These are phyloP conservation scores for Pionites leucogaster DNA, from an alignment of 2,113 vertebrate species.

Conservation along the genomic window DNA sequence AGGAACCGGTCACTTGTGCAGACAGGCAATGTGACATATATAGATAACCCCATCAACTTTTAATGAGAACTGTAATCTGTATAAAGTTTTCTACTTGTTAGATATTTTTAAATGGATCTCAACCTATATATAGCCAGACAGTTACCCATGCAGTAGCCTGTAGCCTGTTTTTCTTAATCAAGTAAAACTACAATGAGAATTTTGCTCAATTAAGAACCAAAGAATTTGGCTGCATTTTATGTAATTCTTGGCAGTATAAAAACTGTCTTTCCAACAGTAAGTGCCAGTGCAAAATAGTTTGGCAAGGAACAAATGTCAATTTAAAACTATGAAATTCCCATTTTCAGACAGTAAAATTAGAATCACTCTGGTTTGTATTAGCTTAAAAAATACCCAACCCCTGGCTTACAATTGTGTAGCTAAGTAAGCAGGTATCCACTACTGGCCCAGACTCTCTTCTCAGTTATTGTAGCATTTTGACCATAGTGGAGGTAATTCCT, in stretches of 20 bases:
- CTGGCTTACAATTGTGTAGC: neutral
- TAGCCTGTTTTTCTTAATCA: slow-evolving; percentile 20
- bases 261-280: slow-evolving; percentile 39
- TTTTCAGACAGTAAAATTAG: slow-evolving; percentile 34
- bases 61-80: neutral
- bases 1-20: neutral
- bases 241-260: slow-evolving; percentile 2
- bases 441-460: neutral
- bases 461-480: neutral
- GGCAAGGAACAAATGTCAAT: slow-evolving; percentile 25
- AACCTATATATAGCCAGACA: neutral
- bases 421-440: slow-evolving; percentile 14
- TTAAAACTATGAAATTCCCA: slow-evolving; percentile 34
- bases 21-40: neutral
- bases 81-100: neutral
- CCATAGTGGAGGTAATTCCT: neutral
- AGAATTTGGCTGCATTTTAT: slow-evolving; percentile 25
- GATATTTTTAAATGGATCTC: neutral
- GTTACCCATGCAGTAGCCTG: neutral
- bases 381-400: neutral
- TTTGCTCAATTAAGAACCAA: slow-evolving; percentile 48
- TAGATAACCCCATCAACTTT: neutral
- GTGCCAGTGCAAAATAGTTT: slow-evolving; percentile 49
- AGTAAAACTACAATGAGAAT: slow-evolving; percentile 23
- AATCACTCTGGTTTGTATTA: slow-evolving; percentile 37